Conservation (phyloP, 2,888 invertebrate genomes). For the Palloptera scutellata region DNA sequence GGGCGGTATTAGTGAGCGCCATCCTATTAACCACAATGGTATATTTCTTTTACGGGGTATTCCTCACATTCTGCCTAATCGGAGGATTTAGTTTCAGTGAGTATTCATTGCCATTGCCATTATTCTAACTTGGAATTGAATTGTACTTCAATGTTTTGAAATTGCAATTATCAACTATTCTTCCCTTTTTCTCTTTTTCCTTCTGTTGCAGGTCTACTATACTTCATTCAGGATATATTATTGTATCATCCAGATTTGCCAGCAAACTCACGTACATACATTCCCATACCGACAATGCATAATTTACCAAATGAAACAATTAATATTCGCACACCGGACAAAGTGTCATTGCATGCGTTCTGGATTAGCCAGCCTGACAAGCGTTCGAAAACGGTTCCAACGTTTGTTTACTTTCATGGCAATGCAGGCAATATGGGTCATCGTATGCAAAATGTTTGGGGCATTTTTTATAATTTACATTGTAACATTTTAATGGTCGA, state of each 20-base stretch:
- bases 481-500: constrained; percentile 93
- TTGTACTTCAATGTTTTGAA: neutral
- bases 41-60: constrained; percentile 84
- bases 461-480: constrained; percentile 80
- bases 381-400: constrained; percentile 76
- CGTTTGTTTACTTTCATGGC: constrained; percentile 91
- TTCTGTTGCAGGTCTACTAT: constrained; percentile 73
- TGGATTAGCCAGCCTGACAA: constrained; percentile 78
- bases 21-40: constrained; percentile 78
- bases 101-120: constrained; percentile 31
- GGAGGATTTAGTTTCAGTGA: constrained; percentile 77
- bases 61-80: constrained; percentile 76
- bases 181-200: too few species aligned
- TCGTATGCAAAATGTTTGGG: constrained; percentile 86
- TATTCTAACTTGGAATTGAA: neutral
- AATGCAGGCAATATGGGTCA: constrained; percentile 98
- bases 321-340: constrained; percentile 78
- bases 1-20: constrained; percentile 79
- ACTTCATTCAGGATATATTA: constrained; percentile 85
- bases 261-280: constrained; percentile 85
- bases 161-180: too few species aligned
- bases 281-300: constrained; percentile 85
- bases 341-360: constrained; percentile 80
- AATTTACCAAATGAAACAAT: constrained; percentile 88
- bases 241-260: constrained; percentile 92